Conservation (phyloP, 2,888 invertebrate species). For the Caradrina clavipalpis region DNA sequence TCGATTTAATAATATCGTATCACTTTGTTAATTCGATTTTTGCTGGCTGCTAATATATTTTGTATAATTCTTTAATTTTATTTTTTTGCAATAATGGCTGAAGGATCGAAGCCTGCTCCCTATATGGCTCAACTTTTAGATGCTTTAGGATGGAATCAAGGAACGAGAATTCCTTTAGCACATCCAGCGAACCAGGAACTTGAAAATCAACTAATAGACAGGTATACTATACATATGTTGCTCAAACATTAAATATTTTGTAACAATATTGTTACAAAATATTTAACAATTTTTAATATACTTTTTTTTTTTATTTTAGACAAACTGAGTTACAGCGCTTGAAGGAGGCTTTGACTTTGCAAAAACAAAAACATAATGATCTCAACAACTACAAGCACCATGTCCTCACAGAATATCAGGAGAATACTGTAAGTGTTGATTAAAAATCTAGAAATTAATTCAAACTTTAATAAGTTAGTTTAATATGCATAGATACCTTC, state of each 20-base stretch:
- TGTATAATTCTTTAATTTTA: slow-evolving; percentile 28
- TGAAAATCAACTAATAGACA: slow-evolving; percentile 80
- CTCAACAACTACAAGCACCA: slow-evolving; percentile 84
- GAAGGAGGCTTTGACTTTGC: slow-evolving; percentile 80
- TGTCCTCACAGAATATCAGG: slow-evolving; percentile 86
- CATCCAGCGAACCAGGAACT: slow-evolving; percentile 92
- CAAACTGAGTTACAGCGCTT: slow-evolving; percentile 86
- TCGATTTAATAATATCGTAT: slow-evolving; percentile 64
- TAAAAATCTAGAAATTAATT: neutral
- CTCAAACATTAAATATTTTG: neutral
- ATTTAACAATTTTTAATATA: neutral
- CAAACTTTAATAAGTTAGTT: neutral
- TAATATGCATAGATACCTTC: neutral
- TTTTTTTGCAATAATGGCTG: slow-evolving; percentile 70
- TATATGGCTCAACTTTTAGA: slow-evolving; percentile 92
- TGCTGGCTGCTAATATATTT: slow-evolving; percentile 37
- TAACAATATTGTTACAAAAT: too few relatives aligned
- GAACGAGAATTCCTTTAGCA: slow-evolving; percentile 95
- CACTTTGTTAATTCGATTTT: slow-evolving; percentile 44
- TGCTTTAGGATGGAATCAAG: slow-evolving; percentile 94
- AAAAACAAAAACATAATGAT: slow-evolving; percentile 83
- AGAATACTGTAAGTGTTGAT: slow-evolving; percentile 83
- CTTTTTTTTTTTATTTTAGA: slow-evolving; percentile 70
- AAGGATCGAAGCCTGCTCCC: slow-evolving; percentile 74
- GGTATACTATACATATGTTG: slow-evolving; percentile 67